Evolutionary conservation across 2,113 vertebrate genomes (phyloP).

Genomic region (Mellivora capensis): DNA sequence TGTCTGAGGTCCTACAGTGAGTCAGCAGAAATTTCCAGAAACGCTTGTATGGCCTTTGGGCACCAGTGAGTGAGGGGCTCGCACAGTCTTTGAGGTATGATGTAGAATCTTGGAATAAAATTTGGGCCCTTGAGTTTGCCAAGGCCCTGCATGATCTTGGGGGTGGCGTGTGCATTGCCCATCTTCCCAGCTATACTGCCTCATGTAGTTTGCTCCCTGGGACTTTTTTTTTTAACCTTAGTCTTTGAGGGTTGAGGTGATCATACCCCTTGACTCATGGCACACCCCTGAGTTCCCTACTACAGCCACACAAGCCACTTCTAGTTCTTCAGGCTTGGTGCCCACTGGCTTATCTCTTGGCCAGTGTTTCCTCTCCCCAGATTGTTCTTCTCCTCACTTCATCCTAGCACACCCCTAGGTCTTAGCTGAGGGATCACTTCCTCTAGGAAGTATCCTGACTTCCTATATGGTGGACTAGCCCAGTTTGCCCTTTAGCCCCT

Average conservation of each 20-base stretch:
- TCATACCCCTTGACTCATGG: neutral
- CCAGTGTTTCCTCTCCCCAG: neutral
- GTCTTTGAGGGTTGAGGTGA: neutral
- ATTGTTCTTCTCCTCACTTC: neutral
- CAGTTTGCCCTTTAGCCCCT: neutral
- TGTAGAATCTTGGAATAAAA: constrained; percentile 3
- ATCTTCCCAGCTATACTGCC: neutral
- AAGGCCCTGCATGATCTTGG: neutral
- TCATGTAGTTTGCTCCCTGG: neutral
- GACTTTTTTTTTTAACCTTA: neutral
- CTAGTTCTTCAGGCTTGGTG: neutral
- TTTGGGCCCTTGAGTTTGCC: neutral
- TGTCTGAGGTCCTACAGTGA: neutral
- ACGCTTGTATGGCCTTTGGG: neutral
- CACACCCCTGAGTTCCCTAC: neutral
- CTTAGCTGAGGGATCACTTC: neutral
- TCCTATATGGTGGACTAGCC: neutral
- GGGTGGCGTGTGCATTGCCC: neutral
- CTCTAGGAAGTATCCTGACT: neutral
- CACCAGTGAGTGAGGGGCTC: neutral
- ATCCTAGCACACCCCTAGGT: neutral
- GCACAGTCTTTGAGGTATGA: neutral
- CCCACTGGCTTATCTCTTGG: neutral
- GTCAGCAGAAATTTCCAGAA: constrained; percentile 35
- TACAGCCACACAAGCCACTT: neutral